Conservation (phyloP, 2,113 vertebrate genomes). For the Chloropsis hardwickii region DNA sequence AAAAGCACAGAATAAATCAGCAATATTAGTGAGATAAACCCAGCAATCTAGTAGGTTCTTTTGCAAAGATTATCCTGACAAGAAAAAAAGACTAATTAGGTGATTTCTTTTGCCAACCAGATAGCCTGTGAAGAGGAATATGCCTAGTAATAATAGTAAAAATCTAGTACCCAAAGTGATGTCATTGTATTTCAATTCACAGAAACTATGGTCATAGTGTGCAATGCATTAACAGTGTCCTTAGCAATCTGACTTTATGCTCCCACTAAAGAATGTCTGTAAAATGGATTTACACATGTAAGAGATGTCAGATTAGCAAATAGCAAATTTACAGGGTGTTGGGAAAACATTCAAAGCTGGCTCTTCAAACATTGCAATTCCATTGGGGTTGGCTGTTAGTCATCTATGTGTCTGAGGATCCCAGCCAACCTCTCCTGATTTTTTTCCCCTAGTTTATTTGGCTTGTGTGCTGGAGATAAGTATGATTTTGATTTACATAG, state of each 20-base stretch:
- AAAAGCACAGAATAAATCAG: not conserved
- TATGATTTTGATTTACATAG: not conserved
- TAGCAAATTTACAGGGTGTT: not conserved
- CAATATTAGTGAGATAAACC: not conserved
- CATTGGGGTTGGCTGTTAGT: not conserved
- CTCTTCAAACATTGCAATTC: not conserved
- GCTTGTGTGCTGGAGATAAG: not conserved
- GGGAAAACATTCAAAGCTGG: not conserved
- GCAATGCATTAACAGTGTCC: not conserved
- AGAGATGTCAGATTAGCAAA: not conserved
- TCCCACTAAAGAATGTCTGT: not conserved
- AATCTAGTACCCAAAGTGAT: not conserved
- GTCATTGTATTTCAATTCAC: not conserved
- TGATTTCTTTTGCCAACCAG: not conserved
- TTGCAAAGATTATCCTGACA: constrained; percentile 9
- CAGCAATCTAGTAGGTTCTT: not conserved
- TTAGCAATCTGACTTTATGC: not conserved
- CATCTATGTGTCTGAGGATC: not conserved
- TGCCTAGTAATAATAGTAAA: not conserved
- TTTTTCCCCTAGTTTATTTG: not conserved
- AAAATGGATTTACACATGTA: not conserved
- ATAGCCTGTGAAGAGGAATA: not conserved
- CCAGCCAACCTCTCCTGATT: not conserved
- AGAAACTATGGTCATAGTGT: not conserved
- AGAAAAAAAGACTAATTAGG: not conserved